A percentile compares a stretch with the other conserved stretches of the same genome.
Evolutionary conservation across 2,113 vertebrate species (phyloP).

Genomic region (Xiphophorus couchianus): DNA sequence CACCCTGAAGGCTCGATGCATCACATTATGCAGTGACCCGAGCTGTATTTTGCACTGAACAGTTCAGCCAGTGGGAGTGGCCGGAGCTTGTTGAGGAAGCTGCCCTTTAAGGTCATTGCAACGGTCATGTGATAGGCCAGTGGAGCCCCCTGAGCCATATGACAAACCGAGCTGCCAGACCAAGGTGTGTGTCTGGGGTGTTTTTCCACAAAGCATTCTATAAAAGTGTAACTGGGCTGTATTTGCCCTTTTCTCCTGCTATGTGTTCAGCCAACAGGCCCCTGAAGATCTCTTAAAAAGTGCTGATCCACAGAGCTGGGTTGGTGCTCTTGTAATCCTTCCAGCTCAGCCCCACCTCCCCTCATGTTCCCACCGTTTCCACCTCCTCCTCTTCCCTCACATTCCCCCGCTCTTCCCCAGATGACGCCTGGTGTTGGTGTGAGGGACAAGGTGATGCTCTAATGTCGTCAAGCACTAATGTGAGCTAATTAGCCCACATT

Average conservation of each 20-base stretch:
- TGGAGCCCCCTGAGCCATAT: slow-evolving; percentile 78
- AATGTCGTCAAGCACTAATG: slow-evolving; percentile 40
- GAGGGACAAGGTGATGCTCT: slow-evolving; percentile 61
- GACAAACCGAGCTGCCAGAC: slow-evolving; percentile 80
- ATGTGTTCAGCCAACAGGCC: slow-evolving; percentile 79
- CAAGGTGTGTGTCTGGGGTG: slow-evolving; percentile 84
- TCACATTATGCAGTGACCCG: slow-evolving; percentile 64
- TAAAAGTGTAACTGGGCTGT: slow-evolving; percentile 84
- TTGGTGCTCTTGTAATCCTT: slow-evolving; percentile 72
- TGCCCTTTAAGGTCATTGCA: slow-evolving; percentile 80
- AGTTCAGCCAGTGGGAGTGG: slow-evolving; percentile 63
- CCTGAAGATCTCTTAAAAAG: slow-evolving; percentile 84
- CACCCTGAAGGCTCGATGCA: slow-evolving; percentile 49
- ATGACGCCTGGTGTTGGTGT: slow-evolving; percentile 64
- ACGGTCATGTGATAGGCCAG: slow-evolving; percentile 76
- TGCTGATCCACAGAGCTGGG: slow-evolving; percentile 79
- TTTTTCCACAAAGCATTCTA: slow-evolving; percentile 86
- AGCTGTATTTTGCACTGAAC: slow-evolving; percentile 68
- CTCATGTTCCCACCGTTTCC: slow-evolving; percentile 41
- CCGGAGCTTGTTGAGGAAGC: slow-evolving; percentile 66
- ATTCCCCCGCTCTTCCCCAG: slow-evolving; percentile 69
- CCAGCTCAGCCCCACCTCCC: slow-evolving; percentile 57
- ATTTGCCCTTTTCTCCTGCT: slow-evolving; percentile 82
- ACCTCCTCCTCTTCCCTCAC: slow-evolving; percentile 46
- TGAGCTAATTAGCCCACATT: slow-evolving; percentile 85